These are phyloP conservation scores for Mesorhabditis sp. DNA, from an alignment of 2,888 invertebrate species.

Conservation along the genomic window DNA sequence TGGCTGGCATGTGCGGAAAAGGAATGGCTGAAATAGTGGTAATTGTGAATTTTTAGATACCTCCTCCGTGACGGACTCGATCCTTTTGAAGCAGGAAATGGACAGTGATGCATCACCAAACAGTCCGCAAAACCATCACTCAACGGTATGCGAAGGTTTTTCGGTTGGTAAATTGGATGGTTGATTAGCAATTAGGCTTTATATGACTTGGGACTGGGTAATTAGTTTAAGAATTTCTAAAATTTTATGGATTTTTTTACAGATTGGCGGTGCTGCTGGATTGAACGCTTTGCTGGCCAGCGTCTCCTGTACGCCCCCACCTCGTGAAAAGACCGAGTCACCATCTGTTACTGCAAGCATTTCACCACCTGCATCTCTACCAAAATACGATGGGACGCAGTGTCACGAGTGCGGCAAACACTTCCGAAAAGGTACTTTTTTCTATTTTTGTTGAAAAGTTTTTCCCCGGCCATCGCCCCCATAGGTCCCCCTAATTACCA, in stretches of 20 bases:
- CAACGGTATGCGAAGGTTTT: constrained; percentile 13
- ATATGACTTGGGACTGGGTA: no score
- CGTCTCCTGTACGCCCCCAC: constrained; percentile 16
- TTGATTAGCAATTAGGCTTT: no score
- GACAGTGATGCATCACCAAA: constrained; percentile 15
- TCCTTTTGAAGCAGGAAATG: background rate
- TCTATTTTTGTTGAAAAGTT: background rate
- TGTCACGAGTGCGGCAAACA: constrained; percentile 58
- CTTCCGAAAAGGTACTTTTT: constrained; percentile 51
- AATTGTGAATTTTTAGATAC: constrained; percentile 4
- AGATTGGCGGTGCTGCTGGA: constrained; percentile 37
- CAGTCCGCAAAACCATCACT: constrained; percentile 16
- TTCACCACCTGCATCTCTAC: background rate
- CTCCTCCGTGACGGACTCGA: constrained; percentile 9
- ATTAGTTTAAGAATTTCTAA: background rate
- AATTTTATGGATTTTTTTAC: constrained; percentile 9
- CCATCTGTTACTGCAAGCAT: background rate
- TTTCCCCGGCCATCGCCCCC: no score
- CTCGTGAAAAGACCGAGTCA: constrained; percentile 7
- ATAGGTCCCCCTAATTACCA: no score
- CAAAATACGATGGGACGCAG: constrained; percentile 24
- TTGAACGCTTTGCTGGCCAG: constrained; percentile 28
- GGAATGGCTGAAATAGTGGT: background rate
- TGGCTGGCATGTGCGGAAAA: background rate
- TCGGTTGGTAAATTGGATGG: no score